Percentiles rank a stretch among this genome's conserved stretches.
These are phyloP conservation scores for Diplodus puntazzo DNA, from an alignment of 2,797 vertebrate genomes.

Conservation along the genomic window DNA sequence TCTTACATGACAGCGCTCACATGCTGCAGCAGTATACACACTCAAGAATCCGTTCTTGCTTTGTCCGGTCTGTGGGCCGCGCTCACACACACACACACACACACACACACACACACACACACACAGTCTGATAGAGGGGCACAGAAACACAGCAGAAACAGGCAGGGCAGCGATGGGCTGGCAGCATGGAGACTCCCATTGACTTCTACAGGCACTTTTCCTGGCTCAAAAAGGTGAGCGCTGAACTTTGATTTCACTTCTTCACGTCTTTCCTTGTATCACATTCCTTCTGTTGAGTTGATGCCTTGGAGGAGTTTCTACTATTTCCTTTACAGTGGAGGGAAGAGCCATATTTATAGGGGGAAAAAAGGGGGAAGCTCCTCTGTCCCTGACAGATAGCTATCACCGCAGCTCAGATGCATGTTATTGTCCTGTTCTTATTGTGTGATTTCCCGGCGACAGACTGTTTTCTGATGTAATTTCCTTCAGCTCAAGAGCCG, in stretches of 20 bases:
- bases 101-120: slow-evolving; percentile 13
- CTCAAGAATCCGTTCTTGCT: slow-evolving; percentile 38
- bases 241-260: slow-evolving; percentile 10
- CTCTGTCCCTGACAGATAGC: background rate
- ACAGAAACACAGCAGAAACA: slow-evolving; percentile 20
- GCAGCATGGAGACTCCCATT: slow-evolving; percentile 95
- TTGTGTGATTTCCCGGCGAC: slow-evolving; percentile 48
- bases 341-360: background rate
- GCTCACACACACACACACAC: slow-evolving; percentile 1
- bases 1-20: slow-evolving; percentile 45
- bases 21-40: slow-evolving; percentile 40
- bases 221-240: slow-evolving; percentile 95
- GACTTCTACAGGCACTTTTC: slow-evolving; percentile 97
- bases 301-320: slow-evolving; percentile 1
- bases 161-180: slow-evolving; percentile 89
- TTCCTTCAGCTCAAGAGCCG: slow-evolving; percentile 41
- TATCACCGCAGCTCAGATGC: slow-evolving; percentile 24
- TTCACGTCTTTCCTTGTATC: background rate
- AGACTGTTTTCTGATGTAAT: slow-evolving; percentile 48
- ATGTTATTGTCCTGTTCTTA: slow-evolving; percentile 40
- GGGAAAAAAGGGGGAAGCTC: background rate
- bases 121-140: background rate
- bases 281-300: background rate
- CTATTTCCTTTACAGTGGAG: background rate
- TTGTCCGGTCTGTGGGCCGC: slow-evolving; percentile 1